These are phyloP conservation scores for Brotogeris chrysoptera DNA, from an alignment of 2,797 vertebrate genomes.

Conservation along the genomic window DNA sequence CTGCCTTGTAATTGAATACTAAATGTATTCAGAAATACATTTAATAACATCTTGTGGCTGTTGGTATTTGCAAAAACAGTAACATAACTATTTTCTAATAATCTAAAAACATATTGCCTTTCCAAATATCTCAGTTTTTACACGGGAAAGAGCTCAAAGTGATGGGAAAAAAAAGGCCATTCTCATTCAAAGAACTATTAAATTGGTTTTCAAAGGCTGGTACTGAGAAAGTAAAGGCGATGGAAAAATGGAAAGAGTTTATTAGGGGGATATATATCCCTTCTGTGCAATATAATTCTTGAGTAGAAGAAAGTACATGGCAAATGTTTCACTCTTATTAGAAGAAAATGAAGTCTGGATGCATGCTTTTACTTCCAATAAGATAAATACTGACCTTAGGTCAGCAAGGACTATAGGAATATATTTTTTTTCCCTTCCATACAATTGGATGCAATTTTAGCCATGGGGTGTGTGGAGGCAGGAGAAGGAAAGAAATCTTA, in stretches of 20 bases:
- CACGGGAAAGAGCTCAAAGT: not conserved
- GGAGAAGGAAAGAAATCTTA: not conserved
- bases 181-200: constrained; percentile 1
- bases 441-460: not conserved
- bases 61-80: constrained; percentile 25
- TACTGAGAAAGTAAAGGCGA: constrained; percentile 20
- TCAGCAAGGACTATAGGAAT: not conserved
- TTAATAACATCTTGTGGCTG: constrained; percentile 13
- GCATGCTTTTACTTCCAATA: not conserved
- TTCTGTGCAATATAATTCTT: constrained; percentile 20
- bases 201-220: not conserved
- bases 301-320: not conserved
- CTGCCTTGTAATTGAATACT: constrained; percentile 12
- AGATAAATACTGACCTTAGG: not conserved
- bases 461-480: fast-evolving
- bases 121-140: not conserved
- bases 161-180: not conserved
- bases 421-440: not conserved
- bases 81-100: constrained; percentile 30
- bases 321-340: constrained; percentile 6
- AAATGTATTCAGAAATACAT: constrained; percentile 31
- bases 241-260: constrained; percentile 17
- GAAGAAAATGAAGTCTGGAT: not conserved
- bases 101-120: constrained; percentile 26
- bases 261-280: constrained; percentile 11